phyloP scores from a whole-genome alignment of 2,888 invertebrate species.

The Thelaira solivaga region DNA sequence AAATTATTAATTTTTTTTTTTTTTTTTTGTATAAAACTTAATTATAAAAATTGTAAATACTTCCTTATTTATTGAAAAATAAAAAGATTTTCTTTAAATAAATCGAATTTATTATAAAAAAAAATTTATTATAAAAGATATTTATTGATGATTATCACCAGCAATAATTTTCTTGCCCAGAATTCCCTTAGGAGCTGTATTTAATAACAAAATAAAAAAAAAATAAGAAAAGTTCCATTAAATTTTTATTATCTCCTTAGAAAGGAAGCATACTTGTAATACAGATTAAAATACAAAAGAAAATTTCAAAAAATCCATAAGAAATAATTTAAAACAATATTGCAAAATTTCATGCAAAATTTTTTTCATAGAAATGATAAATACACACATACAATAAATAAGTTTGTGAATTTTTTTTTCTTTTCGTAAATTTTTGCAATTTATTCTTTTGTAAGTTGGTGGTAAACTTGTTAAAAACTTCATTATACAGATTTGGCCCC shows the following conservation, averaged over 20 bases:
- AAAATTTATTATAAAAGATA: no score
- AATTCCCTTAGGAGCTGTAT: background rate
- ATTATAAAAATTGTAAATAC: no score
- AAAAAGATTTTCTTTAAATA: no score
- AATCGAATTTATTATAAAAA: no score
- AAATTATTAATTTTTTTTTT: no score
- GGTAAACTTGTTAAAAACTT: constrained; percentile 59
- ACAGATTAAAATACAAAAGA: no score
- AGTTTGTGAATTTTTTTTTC: background rate
- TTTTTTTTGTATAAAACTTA: no score
- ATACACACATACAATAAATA: background rate
- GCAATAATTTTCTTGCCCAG: background rate
- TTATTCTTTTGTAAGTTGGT: constrained; percentile 48
- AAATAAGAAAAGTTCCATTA: no score
- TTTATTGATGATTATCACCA: no score
- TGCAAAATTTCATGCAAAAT: background rate
- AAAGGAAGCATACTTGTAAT: background rate
- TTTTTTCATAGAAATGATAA: no score
- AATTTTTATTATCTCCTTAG: background rate
- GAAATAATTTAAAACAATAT: constrained; percentile 19
- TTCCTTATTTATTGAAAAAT: no score
- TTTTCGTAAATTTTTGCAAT: constrained; percentile 24
- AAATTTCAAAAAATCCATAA: background rate
- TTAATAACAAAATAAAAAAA: no score
- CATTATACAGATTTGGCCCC: constrained; percentile 50